A percentile compares a stretch with the other conserved stretches of the same genome.
These are phyloP conservation scores for Jordanella pulchra DNA, from an alignment of 2,797 vertebrate genomes.

Conservation along the genomic window DNA sequence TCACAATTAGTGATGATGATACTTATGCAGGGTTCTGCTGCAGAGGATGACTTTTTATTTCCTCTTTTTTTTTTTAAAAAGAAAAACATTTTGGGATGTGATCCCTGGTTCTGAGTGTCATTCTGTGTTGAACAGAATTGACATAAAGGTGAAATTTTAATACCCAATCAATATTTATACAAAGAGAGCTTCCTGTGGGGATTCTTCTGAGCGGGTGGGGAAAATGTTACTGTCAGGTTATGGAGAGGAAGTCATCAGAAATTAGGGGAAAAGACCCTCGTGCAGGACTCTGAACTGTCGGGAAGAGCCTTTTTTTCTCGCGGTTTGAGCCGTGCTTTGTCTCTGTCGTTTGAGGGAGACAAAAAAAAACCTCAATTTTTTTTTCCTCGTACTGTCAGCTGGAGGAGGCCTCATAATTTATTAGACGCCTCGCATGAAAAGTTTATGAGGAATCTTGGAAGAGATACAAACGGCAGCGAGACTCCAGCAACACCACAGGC, in stretches of 20 bases:
- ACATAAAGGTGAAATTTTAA: slow-evolving; percentile 60
- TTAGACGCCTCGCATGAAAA: slow-evolving; percentile 78
- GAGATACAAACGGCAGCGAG: slow-evolving; percentile 63
- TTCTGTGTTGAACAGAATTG: slow-evolving; percentile 53
- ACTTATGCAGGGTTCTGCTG: slow-evolving; percentile 60
- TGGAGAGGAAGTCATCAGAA: slow-evolving; percentile 41
- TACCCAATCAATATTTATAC: slow-evolving; percentile 72
- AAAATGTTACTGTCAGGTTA: slow-evolving; percentile 57
- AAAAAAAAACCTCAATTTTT: slow-evolving; percentile 58
- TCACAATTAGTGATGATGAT: slow-evolving; percentile 76
- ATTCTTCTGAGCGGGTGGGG: slow-evolving; percentile 37
- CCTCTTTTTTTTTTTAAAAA: slow-evolving; percentile 46
- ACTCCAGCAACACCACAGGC: slow-evolving; percentile 54
- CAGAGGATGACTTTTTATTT: slow-evolving; percentile 57
- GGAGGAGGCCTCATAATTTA: slow-evolving; percentile 78
- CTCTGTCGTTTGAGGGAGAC: slow-evolving; percentile 34
- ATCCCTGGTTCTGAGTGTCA: slow-evolving; percentile 34
- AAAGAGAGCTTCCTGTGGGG: slow-evolving; percentile 47
- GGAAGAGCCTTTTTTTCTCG: slow-evolving; percentile 51
- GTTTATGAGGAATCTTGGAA: slow-evolving; percentile 80
- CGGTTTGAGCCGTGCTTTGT: slow-evolving; percentile 61
- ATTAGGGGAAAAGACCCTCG: slow-evolving; percentile 48
- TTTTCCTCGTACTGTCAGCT: slow-evolving; percentile 70
- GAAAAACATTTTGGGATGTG: slow-evolving; percentile 51
- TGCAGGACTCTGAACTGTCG: slow-evolving; percentile 54